Percentiles rank a stretch among this genome's conserved stretches.
phyloP scores from a whole-genome alignment of 2,113 vertebrate genomes.

The Larimichthys polyactis region DNA sequence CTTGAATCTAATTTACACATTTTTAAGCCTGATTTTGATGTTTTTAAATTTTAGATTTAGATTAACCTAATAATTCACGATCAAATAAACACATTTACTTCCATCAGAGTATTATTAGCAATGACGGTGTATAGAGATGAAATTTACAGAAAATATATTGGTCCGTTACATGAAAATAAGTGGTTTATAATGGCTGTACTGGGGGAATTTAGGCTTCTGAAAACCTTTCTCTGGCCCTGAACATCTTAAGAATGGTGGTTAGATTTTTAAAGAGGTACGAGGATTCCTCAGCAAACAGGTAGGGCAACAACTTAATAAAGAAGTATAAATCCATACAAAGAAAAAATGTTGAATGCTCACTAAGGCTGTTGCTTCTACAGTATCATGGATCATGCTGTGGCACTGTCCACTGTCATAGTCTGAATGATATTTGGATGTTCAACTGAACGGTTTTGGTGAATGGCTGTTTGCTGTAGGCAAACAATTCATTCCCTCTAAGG shows the following conservation, averaged over 20 bases:
- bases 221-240: not conserved
- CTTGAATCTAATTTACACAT: not conserved
- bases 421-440: not conserved
- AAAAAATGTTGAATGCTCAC: constrained; percentile 1
- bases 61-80: too few species aligned
- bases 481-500: constrained; percentile 23
- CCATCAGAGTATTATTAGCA: not conserved
- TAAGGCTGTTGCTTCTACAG: not conserved
- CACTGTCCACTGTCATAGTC: not conserved
- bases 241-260: not conserved
- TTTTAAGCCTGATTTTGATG: not conserved
- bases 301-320: not conserved
- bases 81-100: too few species aligned
- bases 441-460: constrained; percentile 16
- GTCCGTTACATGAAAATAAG: not conserved
- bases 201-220: not conserved
- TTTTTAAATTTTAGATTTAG: too few species aligned
- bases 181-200: not conserved
- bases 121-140: too few species aligned
- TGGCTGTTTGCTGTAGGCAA: constrained; percentile 14
- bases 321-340: not conserved
- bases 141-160: not conserved
- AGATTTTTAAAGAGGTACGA: not conserved
- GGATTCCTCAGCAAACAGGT: not conserved
- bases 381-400: not conserved